Base-by-base conservation (phyloP, 35 echinoderm and acorn worm species). In the Holothuria glaberrima region DNA sequence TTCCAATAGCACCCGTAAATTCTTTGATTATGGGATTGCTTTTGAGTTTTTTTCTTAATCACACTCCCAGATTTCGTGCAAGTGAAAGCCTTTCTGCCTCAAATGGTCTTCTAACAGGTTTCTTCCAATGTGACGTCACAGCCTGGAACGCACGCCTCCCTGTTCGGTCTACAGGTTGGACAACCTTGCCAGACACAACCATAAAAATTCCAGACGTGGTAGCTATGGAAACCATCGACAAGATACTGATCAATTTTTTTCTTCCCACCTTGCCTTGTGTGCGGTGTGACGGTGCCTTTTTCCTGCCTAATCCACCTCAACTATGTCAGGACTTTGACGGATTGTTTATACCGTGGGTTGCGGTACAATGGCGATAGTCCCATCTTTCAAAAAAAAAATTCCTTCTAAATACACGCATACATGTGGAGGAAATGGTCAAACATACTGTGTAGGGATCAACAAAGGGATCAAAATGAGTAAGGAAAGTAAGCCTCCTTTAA, bases 401-500 rank as follows among this genome's bases (percentile, higher is more conserved):
- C 14, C 69, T 62, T 54, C 88, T 52, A 75, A 94, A 86, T 19
- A 85, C 80, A 19, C 84, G 36, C 45, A 86, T 90, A 48, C 92
- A 94, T 12, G 87, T 66, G 0, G 92, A 90, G 30, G 92, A 87
- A n/a, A 94, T 94, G 0, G 92, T 90, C 28, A 94, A 90, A 36
- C 92, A 94, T 61, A 81, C 64, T 68, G 80, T 75, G 24, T 89
- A 89, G 6, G 92, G 92, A 86, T 93, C 86, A 56, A 93, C 91
- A 5, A 61, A 72, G 5, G 44, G 4, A 4, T 46, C 44, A 5
- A 35, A 93, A 93, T 5, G 54, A 33, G 84, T 93, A 77, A 9
- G 92, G 92, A 82, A 93, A 93, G 48, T 79, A 89, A 35, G 74
- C 92, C 63, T 93, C 89, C 26, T 89, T 93, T 1, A 93, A 38